Conservation (phyloP, 2,113 vertebrate species). For the Redunca redunca region DNA sequence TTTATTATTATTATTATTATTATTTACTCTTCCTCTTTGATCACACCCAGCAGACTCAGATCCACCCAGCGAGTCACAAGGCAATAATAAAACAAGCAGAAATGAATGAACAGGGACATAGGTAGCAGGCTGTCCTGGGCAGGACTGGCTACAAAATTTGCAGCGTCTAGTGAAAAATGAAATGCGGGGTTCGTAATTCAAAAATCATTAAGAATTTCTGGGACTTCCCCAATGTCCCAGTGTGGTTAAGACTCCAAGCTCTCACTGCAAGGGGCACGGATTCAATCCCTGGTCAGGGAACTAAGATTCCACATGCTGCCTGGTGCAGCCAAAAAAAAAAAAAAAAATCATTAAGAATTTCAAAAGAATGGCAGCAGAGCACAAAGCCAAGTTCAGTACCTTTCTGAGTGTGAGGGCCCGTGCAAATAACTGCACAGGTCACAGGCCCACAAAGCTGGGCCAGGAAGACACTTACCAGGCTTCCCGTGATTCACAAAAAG, state of each 20-base stretch:
- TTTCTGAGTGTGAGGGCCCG: fast-evolving
- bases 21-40: not conserved
- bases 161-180: not conserved
- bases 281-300: not conserved
- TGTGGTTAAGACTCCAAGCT: not conserved
- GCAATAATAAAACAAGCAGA: not conserved
- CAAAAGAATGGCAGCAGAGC: not conserved
- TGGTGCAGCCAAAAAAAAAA: not conserved
- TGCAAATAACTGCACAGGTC: not conserved
- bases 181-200: not conserved
- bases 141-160: not conserved
- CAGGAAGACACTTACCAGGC: not conserved
- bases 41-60: not conserved
- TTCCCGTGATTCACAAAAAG: not conserved
- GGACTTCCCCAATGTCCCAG: not conserved
- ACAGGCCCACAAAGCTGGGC: not conserved
- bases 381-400: not conserved
- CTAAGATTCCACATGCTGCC: not conserved
- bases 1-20: not conserved
- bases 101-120: not conserved
- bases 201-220: not conserved
- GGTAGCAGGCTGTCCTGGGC: not conserved
- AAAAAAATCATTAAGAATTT: not conserved
- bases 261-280: not conserved
- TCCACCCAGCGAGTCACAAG: not conserved